phyloP scores from a whole-genome alignment of 35 echinoderm and acorn worm species.

The Diadema setosum region DNA sequence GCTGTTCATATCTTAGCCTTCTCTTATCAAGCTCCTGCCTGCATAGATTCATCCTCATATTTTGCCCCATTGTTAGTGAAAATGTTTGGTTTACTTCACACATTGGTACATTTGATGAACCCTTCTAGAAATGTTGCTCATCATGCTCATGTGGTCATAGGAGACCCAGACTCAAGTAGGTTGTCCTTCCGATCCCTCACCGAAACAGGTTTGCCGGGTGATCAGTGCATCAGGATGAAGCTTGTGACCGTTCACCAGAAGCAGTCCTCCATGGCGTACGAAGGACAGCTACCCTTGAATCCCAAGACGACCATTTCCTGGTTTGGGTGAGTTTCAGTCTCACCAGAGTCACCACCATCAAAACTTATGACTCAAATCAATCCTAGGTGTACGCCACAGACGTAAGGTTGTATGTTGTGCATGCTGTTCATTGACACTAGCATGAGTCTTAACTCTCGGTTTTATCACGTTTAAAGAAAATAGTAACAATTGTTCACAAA shows the following conservation, averaged over 20 bases:
- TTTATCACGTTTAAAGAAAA: neutral
- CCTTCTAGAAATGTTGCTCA: neutral
- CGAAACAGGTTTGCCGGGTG: constrained; percentile 93
- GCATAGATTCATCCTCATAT: no score
- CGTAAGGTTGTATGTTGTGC: neutral
- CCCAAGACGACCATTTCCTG: constrained; percentile 78
- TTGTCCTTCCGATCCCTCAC: neutral
- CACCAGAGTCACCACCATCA: neutral
- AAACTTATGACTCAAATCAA: neutral
- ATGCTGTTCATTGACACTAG: neutral
- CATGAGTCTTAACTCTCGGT: neutral
- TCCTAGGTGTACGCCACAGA: neutral
- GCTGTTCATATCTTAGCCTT: no score
- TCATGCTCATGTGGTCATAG: neutral
- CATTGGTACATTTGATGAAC: neutral
- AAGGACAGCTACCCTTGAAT: constrained; percentile 67
- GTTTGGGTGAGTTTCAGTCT: constrained; percentile 69
- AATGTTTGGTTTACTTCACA: neutral
- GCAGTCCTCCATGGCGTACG: constrained; percentile 8
- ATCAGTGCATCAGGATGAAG: constrained; percentile 85
- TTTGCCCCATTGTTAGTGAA: neutral
- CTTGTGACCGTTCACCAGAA: constrained; percentile 39
- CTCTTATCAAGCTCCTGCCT: no score
- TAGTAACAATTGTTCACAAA: neutral
- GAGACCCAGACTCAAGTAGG: no score